Percentiles rank a stretch among this genome's conserved stretches.
These are phyloP conservation scores for Mastomys coucha DNA, from an alignment of 2,113 vertebrate species.

Conservation along the genomic window DNA sequence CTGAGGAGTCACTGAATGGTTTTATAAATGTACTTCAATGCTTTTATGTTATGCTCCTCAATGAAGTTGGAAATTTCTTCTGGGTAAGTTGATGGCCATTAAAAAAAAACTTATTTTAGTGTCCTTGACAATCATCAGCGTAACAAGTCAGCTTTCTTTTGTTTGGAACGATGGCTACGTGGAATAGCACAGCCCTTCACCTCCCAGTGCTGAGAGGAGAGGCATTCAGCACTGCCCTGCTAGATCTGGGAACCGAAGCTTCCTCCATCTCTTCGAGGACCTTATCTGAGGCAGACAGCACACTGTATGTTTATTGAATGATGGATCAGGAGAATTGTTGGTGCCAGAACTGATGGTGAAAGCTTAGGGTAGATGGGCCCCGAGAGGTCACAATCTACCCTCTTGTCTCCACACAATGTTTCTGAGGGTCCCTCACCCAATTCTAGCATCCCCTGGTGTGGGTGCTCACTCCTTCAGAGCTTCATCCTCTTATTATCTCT, in stretches of 20 bases:
- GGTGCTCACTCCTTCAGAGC: background rate
- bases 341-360: background rate
- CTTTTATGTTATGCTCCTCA: background rate
- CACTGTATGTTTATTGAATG: background rate
- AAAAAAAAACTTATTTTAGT: background rate
- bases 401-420: background rate
- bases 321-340: background rate
- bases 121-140: background rate
- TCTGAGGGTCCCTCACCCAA: background rate
- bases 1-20: background rate
- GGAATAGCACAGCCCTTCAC: background rate
- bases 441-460: background rate
- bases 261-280: background rate
- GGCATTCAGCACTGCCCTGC: background rate
- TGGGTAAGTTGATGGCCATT: background rate
- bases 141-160: background rate
- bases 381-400: rapidly evolving
- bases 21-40: background rate
- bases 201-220: background rate
- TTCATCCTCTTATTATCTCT: background rate
- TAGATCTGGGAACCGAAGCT: background rate
- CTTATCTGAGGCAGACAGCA: background rate
- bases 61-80: background rate
- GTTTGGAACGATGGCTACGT: background rate
- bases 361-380: background rate